These are phyloP conservation scores for Hypena proboscidalis DNA, from an alignment of 2,888 invertebrate species.

Conservation along the genomic window DNA sequence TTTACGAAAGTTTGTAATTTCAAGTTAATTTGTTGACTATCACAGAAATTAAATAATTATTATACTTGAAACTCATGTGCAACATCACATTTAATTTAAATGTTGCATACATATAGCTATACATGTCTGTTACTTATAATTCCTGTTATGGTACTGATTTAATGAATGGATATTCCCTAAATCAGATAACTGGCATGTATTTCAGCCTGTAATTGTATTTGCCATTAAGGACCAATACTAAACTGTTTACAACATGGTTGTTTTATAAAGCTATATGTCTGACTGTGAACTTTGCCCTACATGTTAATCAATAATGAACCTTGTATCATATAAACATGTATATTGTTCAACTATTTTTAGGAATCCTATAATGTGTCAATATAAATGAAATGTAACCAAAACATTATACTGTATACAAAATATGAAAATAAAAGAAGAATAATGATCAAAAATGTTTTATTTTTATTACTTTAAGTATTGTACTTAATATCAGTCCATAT, in stretches of 20 bases:
- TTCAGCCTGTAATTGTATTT: slow-evolving; percentile 54
- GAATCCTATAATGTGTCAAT: slow-evolving; percentile 78
- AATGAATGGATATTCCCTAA: slow-evolving; percentile 53
- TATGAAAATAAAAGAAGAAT: slow-evolving; percentile 79
- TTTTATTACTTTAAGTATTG: slow-evolving; percentile 33
- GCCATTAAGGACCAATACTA: slow-evolving; percentile 72
- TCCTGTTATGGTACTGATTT: slow-evolving; percentile 39
- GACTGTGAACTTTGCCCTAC: slow-evolving; percentile 61
- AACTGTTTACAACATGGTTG: slow-evolving; percentile 61
- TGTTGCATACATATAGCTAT: slow-evolving; percentile 23
- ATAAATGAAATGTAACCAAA: slow-evolving; percentile 83
- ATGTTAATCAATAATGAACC: slow-evolving; percentile 67
- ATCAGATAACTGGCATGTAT: slow-evolving; percentile 43
- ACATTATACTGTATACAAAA: slow-evolving; percentile 79
- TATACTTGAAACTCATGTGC: slow-evolving; percentile 21
- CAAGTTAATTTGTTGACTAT: slow-evolving; percentile 32
- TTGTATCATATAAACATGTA: slow-evolving; percentile 81
- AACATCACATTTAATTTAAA: slow-evolving; percentile 35
- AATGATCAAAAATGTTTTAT: slow-evolving; percentile 56
- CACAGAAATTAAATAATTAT: slow-evolving; percentile 24
- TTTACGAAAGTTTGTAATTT: slow-evolving; percentile 31
- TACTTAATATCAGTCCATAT: slow-evolving; percentile 30
- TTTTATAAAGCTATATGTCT: slow-evolving; percentile 67
- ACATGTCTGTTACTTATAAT: slow-evolving; percentile 26
- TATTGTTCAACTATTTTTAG: slow-evolving; percentile 82